phyloP scores from a whole-genome alignment of 2,888 invertebrate species.

The Caenorhabditis plicata region DNA sequence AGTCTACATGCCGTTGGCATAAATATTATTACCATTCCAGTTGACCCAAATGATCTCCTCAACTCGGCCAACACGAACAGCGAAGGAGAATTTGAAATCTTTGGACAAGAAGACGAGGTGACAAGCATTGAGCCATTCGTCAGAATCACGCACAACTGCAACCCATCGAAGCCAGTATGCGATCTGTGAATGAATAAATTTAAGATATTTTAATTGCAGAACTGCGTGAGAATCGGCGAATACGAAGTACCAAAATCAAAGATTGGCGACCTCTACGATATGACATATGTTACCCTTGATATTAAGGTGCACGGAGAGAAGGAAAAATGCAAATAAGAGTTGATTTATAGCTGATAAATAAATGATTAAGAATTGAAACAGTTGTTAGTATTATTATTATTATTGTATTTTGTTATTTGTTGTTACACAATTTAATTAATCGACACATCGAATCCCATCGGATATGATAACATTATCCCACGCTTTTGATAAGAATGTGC shows the following conservation, averaged over 20 bases:
- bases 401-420: no score
- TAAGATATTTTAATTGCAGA: conserved; percentile 9
- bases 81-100: conserved; percentile 46
- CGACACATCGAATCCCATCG: no score
- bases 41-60: conserved; percentile 51
- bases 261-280: conserved; percentile 47
- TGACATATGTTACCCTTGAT: conserved; percentile 51
- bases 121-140: conserved; percentile 46
- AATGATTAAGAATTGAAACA: no score
- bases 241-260: conserved; percentile 41
- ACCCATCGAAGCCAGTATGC: conserved; percentile 39
- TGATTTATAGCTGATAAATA: neutral
- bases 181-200: neutral
- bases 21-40: no score
- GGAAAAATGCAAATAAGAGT: conserved; percentile 42
- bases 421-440: no score
- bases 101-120: conserved; percentile 50
- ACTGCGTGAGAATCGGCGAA: conserved; percentile 41
- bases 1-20: no score
- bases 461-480: no score
- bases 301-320: conserved; percentile 52
- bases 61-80: conserved; percentile 35
- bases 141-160: conserved; percentile 45
- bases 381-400: no score
- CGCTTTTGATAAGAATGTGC: no score